These are phyloP conservation scores for Spatulosminthurus flaviceps DNA, from an alignment of 2,888 invertebrate species.

Conservation along the genomic window DNA sequence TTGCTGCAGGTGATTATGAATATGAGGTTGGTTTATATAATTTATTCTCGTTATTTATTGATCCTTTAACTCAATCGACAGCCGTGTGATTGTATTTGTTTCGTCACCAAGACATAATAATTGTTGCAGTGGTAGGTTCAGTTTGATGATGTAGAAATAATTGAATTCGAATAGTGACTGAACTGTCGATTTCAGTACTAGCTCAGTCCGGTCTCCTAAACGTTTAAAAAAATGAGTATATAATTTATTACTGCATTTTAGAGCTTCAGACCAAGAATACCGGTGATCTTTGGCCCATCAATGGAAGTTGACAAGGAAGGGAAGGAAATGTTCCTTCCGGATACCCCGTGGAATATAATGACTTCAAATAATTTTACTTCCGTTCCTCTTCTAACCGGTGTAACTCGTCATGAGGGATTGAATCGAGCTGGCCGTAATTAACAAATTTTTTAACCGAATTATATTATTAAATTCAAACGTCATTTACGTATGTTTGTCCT, in stretches of 20 bases:
- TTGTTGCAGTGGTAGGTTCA: slow-evolving; percentile 9
- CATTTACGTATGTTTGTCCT: no score
- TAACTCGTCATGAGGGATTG: slow-evolving; percentile 2
- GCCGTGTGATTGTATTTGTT: no score
- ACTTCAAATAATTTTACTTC: background rate
- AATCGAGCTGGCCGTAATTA: background rate
- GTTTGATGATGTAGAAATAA: no score
- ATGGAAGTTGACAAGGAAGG: background rate
- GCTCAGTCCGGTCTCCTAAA: no score
- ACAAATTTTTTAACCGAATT: background rate
- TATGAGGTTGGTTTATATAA: background rate
- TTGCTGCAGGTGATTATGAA: slow-evolving; percentile 53
- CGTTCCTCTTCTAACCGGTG: background rate
- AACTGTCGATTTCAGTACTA: no score
- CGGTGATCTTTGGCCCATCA: slow-evolving; percentile 15
- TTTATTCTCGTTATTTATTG: no score
- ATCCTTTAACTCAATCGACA: no score
- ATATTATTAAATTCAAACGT: background rate
- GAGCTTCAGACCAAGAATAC: slow-evolving; percentile 3
- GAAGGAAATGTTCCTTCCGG: background rate
- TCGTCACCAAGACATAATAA: no score
- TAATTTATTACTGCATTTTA: no score
- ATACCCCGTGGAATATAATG: slow-evolving; percentile 16
- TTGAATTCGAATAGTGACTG: no score
- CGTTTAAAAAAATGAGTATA: no score